Evolutionary conservation across 2,888 invertebrate genomes (phyloP).

Genomic region (Miltochrista miniata): DNA sequence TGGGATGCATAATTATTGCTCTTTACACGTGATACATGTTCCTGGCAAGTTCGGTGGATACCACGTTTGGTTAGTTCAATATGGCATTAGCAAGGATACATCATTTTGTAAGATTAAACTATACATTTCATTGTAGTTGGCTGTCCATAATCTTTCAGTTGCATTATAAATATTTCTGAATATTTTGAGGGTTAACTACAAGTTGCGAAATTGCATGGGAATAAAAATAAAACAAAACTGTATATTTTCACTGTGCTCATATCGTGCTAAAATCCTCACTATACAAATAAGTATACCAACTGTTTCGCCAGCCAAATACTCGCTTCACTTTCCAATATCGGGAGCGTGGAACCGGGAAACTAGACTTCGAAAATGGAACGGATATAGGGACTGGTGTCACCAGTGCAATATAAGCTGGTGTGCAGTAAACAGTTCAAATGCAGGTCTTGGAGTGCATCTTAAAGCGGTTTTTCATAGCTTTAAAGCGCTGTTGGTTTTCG

Average conservation of each 20-base stretch:
- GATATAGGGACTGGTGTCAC: slow-evolving; percentile 62
- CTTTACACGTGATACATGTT: too few species aligned
- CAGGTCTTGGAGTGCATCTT: slow-evolving; percentile 49
- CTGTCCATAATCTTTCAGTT: too few species aligned
- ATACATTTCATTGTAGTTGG: too few species aligned
- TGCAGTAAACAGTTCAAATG: slow-evolving; percentile 53
- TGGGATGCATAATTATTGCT: too few species aligned
- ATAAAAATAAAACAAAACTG: slow-evolving; percentile 2
- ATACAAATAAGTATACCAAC: slow-evolving; percentile 45
- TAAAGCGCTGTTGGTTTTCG: slow-evolving; percentile 38
- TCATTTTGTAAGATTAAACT: too few species aligned
- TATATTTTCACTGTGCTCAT: slow-evolving; percentile 18
- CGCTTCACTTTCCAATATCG: slow-evolving; percentile 57
- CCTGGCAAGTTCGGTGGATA: too few species aligned
- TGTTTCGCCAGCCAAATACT: slow-evolving; percentile 56
- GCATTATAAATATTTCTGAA: too few species aligned
- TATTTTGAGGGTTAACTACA: too few species aligned
- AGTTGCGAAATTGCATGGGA: too few species aligned
- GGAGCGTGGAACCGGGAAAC: slow-evolving; percentile 53
- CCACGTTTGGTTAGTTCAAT: too few species aligned
- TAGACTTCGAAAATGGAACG: slow-evolving; percentile 57
- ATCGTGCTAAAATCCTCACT: slow-evolving; percentile 38
- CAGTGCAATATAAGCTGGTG: slow-evolving; percentile 54
- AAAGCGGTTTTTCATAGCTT: slow-evolving; percentile 48
- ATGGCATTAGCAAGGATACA: too few species aligned